A percentile compares a stretch with the other conserved stretches of the same genome.
These are phyloP conservation scores for chimpanzee (Pan troglodytes) DNA, from an alignment of 2,113 vertebrate genomes.

Conservation along the genomic window NHGRI_mPanTro3-v2.1_pri NC_072415.2:50234001-50234500, in stretches of 20 bases:
- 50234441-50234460: neutral
- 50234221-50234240: neutral
- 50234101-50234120: too few relatives aligned
- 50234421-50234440: neutral
- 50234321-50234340: neutral
- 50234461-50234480: neutral
- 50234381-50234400: neutral
- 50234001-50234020: too few relatives aligned
- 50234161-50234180: too few relatives aligned
- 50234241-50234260: neutral
- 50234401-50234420: neutral
- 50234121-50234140: too few relatives aligned
- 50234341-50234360: neutral
- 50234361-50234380: neutral
- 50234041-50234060: too few relatives aligned
- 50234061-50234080: too few relatives aligned
- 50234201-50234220: neutral
- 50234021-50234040: too few relatives aligned
- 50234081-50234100: too few relatives aligned
- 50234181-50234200: too few relatives aligned
- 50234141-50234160: too few relatives aligned
- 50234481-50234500: neutral
- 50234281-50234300: neutral
- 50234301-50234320: neutral
- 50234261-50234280: neutral